Percentiles rank a stretch among this genome's conserved stretches.
These are phyloP conservation scores for Spialia ferax DNA, from an alignment of 2,888 invertebrate genomes.

Conservation along the genomic window DNA sequence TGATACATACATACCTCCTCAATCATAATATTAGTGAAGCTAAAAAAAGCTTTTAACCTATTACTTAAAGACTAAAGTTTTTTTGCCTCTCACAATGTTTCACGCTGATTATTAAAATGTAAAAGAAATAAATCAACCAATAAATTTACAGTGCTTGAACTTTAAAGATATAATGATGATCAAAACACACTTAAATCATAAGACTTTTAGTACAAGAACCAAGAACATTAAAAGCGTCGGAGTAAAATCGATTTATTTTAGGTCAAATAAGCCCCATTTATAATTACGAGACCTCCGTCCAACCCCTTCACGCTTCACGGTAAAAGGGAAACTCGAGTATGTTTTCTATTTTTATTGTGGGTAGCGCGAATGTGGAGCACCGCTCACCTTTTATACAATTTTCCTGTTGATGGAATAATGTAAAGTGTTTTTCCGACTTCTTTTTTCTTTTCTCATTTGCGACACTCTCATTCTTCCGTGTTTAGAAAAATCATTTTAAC, in stretches of 20 bases:
- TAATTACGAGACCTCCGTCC: constrained; percentile 24
- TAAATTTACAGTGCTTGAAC: too few relatives aligned
- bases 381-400: constrained; percentile 37
- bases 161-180: too few relatives aligned
- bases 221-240: neutral
- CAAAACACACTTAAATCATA: too few relatives aligned
- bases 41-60: too few relatives aligned
- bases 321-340: constrained; percentile 24
- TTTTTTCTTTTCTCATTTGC: constrained; percentile 14
- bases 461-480: neutral
- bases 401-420: constrained; percentile 29
- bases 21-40: too few relatives aligned
- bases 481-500: neutral
- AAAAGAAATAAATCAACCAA: too few relatives aligned
- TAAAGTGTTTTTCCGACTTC: constrained; percentile 5
- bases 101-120: too few relatives aligned
- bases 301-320: constrained; percentile 23
- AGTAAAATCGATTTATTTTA: constrained; percentile 20
- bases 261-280: constrained; percentile 32
- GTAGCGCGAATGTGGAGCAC: constrained; percentile 34
- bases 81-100: too few relatives aligned
- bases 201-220: too few relatives aligned
- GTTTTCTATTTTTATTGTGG: constrained; percentile 36
- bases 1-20: too few relatives aligned
- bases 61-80: too few relatives aligned